These are phyloP conservation scores for Habropoda laboriosa DNA, from an alignment of 1,140 invertebrate species.

Conservation along the genomic window DNA sequence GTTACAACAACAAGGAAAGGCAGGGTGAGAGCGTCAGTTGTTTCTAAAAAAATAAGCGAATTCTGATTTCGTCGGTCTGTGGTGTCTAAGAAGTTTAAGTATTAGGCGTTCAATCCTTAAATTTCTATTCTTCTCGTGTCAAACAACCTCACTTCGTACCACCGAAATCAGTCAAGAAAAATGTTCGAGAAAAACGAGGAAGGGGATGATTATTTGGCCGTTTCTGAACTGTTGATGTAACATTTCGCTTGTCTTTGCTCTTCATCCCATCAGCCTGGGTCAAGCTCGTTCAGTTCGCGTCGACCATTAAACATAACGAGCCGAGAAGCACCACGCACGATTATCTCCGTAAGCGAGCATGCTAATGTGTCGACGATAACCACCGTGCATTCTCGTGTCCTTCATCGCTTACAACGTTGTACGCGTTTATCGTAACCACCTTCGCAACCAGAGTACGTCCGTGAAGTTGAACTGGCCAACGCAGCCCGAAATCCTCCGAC, in stretches of 20 bases:
- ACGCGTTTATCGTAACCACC: constrained; percentile 39
- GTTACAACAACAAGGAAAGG: too few relatives aligned
- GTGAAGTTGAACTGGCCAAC: constrained; percentile 10
- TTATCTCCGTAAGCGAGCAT: constrained; percentile 53
- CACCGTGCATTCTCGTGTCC: constrained; percentile 51
- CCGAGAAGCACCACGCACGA: constrained; percentile 39
- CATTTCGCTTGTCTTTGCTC: constrained; percentile 38
- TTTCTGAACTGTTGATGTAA: constrained; percentile 38
- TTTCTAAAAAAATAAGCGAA: too few relatives aligned
- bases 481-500: constrained; percentile 4
- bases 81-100: too few relatives aligned
- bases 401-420: constrained; percentile 54
- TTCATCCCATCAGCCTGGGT: constrained; percentile 47
- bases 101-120: too few relatives aligned
- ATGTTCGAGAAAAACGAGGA: not conserved
- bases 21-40: too few relatives aligned
- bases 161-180: too few relatives aligned
- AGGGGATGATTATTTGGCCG: constrained; percentile 2
- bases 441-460: constrained; percentile 16
- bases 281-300: constrained; percentile 36
- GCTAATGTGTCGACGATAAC: constrained; percentile 56
- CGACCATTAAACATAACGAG: constrained; percentile 60
- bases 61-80: too few relatives aligned
- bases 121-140: too few relatives aligned
- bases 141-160: too few relatives aligned